Base-by-base conservation (phyloP, 1,140 invertebrate species). In the Drosophila carrolli region DNA sequence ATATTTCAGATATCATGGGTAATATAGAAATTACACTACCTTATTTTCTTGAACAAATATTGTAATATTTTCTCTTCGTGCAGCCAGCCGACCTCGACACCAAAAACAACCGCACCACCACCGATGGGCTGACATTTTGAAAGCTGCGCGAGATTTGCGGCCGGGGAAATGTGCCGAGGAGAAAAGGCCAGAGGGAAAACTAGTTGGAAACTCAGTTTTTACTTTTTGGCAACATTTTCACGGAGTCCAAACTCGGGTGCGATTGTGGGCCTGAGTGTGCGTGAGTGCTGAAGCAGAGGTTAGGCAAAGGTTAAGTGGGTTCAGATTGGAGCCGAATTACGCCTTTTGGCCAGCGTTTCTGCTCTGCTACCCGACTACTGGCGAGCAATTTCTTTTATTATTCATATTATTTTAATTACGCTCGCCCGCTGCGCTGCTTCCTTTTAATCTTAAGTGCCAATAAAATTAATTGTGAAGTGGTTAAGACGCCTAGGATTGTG, bases 401-500 rank as follows among this genome's bases (percentile, higher is more conserved):
- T 73, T 79, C 63, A 83, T 86, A 83, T 72, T 86, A 86, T 65
- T 75, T 82, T 88, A 79, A 83, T 88, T 88, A 70, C 47, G 44
- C 16, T 71, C 75, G 65, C 82, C 73, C 62, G 83, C 83, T 70
- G 82, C 66, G 75, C 60, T 82, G 72, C 78, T 79, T 70, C 84
- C 78, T 89, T 79, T 80, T 73, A 86, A 66, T 79, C 72, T 75
- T 67, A 73, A 83, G 79, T 83, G 84, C 53, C 78, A 77, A 88
- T 88, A 83, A 88, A 88, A 76, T 89, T 83, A 89, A 89, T 83
- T 89, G 79, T 76, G 58, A 54, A 62, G 66, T 67, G 83, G 67
- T 76, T 76, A 73, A 88, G 57, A 29, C 47, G 79, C 65, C 78
- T 75, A 66, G 59, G 50, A 78, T 79, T 63, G 76, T 83, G 84